Evolutionary conservation across 2,113 vertebrate genomes (phyloP), one percentile per base, ranked within the genome.

Genomic region (Corythaixoides concolor): DNA sequence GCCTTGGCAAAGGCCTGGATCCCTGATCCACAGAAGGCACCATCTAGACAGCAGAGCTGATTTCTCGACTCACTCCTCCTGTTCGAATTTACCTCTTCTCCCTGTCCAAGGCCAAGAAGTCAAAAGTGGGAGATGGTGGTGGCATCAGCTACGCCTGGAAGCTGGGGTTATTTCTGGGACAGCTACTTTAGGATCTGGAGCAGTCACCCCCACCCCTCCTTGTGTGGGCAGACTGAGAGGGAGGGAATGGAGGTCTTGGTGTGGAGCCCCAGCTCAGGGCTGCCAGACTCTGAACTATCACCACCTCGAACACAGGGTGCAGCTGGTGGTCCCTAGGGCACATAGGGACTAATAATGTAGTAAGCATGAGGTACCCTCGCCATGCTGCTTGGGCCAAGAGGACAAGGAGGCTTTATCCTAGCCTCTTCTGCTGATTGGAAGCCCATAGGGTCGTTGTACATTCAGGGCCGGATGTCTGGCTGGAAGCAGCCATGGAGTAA

Each of bases 381-480:
- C 49, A 39, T 2, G 0, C 11, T 49, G 8, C 43, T 84, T 63
- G 47, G 47, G 23, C 41, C 43, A 30, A 49, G 37, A 75, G 28
- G 18, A 84, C 43, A 63, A 87, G 41, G 53, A 68, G 33, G 9
- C 28, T 64, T 23, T 47, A 73, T 69, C 24, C 30, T 53, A 33
- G 59, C 37, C 52, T 80, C 2, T 50, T 73, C 26, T 64, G 20
- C 21, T n/a, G 33, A 23, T 0, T 41, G 30, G 33, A 66, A 47
- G n/a, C 56, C 56, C 9, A 6, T 4, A 37, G 35, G 6, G 32
- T 37, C 0, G 0, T 41, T 56, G 16, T 19, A 32, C 0, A 0
- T 35, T 21, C 55, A 26, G 39, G 43, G 15, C 11, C 1, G 1
- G 26, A 21, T 49, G 11, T 66, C 60, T 50, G 33, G 20, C 32